Conservation (phyloP, 2,797 vertebrate genomes). For the Squalus acanthias region DNA sequence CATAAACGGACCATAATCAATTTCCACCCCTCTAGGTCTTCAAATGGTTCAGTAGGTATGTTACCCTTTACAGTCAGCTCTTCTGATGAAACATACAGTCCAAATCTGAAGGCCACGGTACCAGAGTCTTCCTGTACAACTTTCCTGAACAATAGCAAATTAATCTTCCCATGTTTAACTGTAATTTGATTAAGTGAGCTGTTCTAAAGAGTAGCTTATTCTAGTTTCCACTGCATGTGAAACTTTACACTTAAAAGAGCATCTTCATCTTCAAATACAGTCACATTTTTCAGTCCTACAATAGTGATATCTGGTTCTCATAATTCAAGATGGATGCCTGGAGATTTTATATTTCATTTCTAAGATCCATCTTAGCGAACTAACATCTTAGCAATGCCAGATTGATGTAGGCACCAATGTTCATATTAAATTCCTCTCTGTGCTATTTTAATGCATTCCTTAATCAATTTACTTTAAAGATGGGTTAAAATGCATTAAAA, state of each 20-base stretch:
- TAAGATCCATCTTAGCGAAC: neutral
- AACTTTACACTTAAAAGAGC: constrained; percentile 52
- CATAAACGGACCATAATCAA: neutral
- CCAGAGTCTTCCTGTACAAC: constrained; percentile 60
- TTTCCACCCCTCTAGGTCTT: neutral
- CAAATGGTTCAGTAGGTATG: neutral
- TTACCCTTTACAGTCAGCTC: constrained; percentile 59
- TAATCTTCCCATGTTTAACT: constrained; percentile 47
- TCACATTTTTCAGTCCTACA: constrained; percentile 51
- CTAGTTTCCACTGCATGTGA: constrained; percentile 59
- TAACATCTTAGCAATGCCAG: neutral
- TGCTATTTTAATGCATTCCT: neutral
- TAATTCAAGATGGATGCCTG: neutral
- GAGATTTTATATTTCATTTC: neutral
- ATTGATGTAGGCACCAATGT: neutral
- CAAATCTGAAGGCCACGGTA: neutral
- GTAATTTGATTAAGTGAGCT: constrained; percentile 66
- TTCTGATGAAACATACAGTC: constrained; percentile 46
- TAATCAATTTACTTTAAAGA: neutral
- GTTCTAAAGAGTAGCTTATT: constrained; percentile 60
- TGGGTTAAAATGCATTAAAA: neutral
- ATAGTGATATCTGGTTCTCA: neutral
- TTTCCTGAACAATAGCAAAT: constrained; percentile 58
- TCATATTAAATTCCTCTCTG: neutral
- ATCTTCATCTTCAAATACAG: constrained; percentile 55